Conservation (phyloP, 2,113 vertebrate species). For the Notarius lentiginosus region DNA sequence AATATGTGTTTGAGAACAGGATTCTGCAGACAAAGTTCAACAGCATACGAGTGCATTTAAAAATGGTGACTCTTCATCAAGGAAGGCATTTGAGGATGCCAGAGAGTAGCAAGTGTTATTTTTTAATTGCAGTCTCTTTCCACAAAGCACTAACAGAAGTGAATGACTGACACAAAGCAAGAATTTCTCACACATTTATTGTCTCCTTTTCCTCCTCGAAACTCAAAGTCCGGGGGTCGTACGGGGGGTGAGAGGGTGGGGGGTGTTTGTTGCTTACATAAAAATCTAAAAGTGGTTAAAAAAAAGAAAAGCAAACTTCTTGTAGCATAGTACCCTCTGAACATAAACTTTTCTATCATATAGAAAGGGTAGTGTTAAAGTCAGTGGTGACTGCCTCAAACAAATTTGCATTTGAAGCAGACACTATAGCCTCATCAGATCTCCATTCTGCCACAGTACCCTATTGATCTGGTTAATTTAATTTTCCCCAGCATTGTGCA, state of each 20-base stretch:
- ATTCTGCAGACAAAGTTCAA: slow-evolving; percentile 26
- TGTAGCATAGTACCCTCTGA: slow-evolving; percentile 18
- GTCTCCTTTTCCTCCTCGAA: not conserved
- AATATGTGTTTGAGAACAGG: not conserved
- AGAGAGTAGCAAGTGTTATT: slow-evolving; percentile 34
- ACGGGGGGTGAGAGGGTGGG: too few species aligned
- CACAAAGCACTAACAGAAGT: slow-evolving; percentile 22
- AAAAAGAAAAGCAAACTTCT: slow-evolving; percentile 24
- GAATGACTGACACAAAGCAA: slow-evolving; percentile 26
- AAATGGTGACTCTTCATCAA: slow-evolving; percentile 21
- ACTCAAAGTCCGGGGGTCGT: slow-evolving; percentile 12
- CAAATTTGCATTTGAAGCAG: slow-evolving; percentile 46
- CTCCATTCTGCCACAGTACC: slow-evolving; percentile 25
- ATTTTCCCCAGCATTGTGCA: slow-evolving; percentile 36
- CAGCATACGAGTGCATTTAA: slow-evolving; percentile 15
- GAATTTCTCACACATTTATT: slow-evolving; percentile 3
- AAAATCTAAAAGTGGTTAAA: slow-evolving; percentile 6
- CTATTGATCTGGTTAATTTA: slow-evolving; percentile 46
- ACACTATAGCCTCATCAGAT: slow-evolving; percentile 44
- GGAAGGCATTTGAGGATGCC: slow-evolving; percentile 33
- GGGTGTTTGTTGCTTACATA: slow-evolving; percentile 17
- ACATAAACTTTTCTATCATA: slow-evolving; percentile 9
- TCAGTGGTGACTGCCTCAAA: not conserved
- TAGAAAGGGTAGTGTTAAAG: slow-evolving; percentile 15
- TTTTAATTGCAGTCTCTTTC: slow-evolving; percentile 44